These are phyloP conservation scores for Pandemis corylana DNA, from an alignment of 2,888 invertebrate genomes.

Conservation along the genomic window DNA sequence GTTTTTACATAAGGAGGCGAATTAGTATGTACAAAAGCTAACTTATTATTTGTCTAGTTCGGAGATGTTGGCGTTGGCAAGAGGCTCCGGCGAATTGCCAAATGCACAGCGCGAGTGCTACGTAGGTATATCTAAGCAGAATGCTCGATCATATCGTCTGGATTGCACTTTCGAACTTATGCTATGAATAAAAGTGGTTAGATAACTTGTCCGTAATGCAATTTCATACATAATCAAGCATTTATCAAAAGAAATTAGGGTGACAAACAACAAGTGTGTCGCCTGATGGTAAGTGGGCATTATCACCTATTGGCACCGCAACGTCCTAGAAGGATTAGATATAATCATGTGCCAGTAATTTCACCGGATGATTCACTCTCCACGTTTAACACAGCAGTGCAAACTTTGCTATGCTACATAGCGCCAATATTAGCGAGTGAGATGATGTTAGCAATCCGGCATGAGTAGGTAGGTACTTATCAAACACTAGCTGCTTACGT, in stretches of 20 bases:
- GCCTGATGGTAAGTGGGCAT: no score
- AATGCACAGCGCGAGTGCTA: slow-evolving; percentile 58
- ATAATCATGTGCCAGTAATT: no score
- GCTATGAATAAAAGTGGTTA: slow-evolving; percentile 29
- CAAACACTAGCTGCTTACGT: not conserved
- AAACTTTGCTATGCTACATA: no score
- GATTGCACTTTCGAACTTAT: slow-evolving; percentile 10
- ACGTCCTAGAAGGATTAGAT: no score
- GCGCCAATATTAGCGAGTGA: no score
- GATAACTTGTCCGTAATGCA: not conserved
- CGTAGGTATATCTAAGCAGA: slow-evolving; percentile 26
- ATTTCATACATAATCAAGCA: no score
- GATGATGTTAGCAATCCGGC: no score
- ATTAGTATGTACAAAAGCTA: slow-evolving; percentile 56
- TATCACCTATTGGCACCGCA: no score
- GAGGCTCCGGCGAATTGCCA: slow-evolving; percentile 66
- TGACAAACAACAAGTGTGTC: no score
- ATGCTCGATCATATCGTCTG: slow-evolving; percentile 25
- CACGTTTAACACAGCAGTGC: no score
- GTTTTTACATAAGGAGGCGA: slow-evolving; percentile 55
- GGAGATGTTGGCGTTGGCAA: slow-evolving; percentile 56
- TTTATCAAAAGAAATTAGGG: no score
- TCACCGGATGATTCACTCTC: no score
- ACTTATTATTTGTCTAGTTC: slow-evolving; percentile 61
- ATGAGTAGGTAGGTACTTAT: not conserved